Evolutionary conservation across 2,888 invertebrate species (phyloP).

Genomic region (Elegia similella): DNA sequence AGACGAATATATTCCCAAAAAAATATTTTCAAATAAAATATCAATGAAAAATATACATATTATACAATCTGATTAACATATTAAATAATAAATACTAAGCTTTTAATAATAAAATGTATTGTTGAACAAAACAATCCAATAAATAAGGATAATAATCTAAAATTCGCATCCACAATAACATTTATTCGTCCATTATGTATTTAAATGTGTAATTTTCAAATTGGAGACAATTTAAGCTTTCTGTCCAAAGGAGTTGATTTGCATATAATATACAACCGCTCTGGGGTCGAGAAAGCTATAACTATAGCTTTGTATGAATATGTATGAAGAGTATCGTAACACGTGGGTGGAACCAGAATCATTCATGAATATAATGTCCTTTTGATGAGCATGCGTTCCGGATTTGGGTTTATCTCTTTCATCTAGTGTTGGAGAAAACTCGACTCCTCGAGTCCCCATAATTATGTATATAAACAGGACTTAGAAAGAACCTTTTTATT

Average conservation of each 20-base stretch:
- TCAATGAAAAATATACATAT: neutral
- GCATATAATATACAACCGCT: neutral
- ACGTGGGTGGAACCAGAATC: slow-evolving; percentile 6
- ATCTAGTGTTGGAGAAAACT: neutral
- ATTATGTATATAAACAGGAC: too few species aligned
- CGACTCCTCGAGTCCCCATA: too few species aligned
- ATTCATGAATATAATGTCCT: slow-evolving; percentile 2
- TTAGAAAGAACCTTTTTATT: too few species aligned
- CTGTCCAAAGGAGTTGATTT: neutral
- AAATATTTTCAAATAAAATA: neutral
- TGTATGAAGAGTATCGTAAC: neutral
- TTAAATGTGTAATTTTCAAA: neutral
- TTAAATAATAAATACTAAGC: neutral
- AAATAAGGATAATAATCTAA: neutral
- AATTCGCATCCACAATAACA: slow-evolving; percentile 1
- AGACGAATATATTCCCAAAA: too few species aligned
- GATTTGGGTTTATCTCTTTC: neutral
- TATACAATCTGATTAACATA: neutral
- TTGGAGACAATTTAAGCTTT: neutral
- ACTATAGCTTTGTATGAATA: slow-evolving; percentile 1
- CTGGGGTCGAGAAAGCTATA: neutral
- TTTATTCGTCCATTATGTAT: neutral
- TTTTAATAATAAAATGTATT: neutral
- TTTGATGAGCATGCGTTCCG: neutral
- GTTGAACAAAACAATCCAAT: neutral